Conservation (phyloP, 2,797 vertebrate genomes). For the Ambastaia sidthimunki region DNA sequence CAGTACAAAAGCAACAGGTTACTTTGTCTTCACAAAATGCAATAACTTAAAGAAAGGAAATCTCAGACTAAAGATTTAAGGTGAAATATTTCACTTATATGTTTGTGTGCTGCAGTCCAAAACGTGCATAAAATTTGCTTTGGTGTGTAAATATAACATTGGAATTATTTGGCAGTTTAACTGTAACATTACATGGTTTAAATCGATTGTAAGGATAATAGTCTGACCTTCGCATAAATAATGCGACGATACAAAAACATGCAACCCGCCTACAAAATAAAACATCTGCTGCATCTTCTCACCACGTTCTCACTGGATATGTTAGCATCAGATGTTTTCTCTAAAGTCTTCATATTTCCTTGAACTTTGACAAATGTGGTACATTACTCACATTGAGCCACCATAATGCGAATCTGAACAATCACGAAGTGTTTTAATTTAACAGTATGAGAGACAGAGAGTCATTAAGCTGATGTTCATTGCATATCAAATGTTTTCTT, state of each 20-base stretch:
- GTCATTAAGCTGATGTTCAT: constrained; percentile 2
- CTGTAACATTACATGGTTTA: constrained; percentile 6
- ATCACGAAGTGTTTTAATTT: neutral
- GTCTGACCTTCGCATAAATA: neutral
- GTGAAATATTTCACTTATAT: too few relatives aligned
- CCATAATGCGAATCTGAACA: neutral
- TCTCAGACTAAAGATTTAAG: neutral
- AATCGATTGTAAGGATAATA: neutral
- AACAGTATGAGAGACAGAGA: too few relatives aligned
- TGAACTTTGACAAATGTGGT: neutral
- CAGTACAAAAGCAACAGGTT: neutral
- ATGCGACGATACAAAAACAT: neutral
- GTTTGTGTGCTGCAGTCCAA: neutral
- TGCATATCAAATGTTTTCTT: neutral
- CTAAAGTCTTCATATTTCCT: constrained; percentile 2
- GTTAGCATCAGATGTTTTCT: neutral
- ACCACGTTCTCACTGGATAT: neutral
- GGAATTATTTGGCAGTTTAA: neutral
- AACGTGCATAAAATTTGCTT: neutral
- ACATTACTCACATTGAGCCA: neutral
- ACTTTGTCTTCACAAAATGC: neutral
- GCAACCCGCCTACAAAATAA: constrained; percentile 3
- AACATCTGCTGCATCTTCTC: constrained; percentile 5
- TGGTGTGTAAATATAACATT: neutral
- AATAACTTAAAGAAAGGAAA: neutral